A percentile compares a stretch with the other conserved stretches of the same genome.
Evolutionary conservation across 2,797 vertebrate genomes (phyloP).

Genomic region (Sebastes steindachneri): DNA sequence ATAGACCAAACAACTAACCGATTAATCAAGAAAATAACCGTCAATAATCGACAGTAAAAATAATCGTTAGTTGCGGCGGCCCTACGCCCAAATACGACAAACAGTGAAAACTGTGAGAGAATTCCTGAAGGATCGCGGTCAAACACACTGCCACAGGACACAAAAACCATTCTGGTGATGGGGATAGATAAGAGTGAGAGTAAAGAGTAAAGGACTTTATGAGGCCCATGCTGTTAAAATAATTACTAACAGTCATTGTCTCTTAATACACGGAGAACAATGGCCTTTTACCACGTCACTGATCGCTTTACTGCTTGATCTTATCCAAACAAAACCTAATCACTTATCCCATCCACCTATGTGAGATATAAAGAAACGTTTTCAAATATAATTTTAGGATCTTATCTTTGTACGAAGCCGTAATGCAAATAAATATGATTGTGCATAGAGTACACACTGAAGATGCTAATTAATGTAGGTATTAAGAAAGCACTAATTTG

Average conservation of each 20-base stretch:
- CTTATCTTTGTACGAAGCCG: background rate
- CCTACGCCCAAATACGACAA: background rate
- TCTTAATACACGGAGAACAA: slow-evolving; percentile 31
- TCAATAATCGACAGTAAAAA: too few species aligned
- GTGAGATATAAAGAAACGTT: background rate
- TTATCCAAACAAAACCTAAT: slow-evolving; percentile 32
- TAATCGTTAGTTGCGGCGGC: too few species aligned
- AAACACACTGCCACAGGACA: background rate
- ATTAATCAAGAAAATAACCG: too few species aligned
- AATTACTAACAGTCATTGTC: slow-evolving; percentile 42
- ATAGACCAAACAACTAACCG: too few species aligned
- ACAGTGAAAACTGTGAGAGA: background rate
- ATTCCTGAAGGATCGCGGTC: background rate
- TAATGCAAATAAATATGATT: background rate
- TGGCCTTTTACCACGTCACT: slow-evolving; percentile 30
- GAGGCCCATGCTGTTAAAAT: slow-evolving; percentile 24
- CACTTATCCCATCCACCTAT: background rate
- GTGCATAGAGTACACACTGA: background rate
- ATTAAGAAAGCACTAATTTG: background rate
- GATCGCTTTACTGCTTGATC: slow-evolving; percentile 43
- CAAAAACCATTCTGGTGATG: background rate
- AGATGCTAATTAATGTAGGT: background rate
- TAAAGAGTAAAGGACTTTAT: slow-evolving; percentile 10
- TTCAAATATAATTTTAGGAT: background rate
- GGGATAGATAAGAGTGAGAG: slow-evolving; percentile 11